phyloP scores from a whole-genome alignment of 2,888 invertebrate genomes.

The Dascillus cervinus region DNA sequence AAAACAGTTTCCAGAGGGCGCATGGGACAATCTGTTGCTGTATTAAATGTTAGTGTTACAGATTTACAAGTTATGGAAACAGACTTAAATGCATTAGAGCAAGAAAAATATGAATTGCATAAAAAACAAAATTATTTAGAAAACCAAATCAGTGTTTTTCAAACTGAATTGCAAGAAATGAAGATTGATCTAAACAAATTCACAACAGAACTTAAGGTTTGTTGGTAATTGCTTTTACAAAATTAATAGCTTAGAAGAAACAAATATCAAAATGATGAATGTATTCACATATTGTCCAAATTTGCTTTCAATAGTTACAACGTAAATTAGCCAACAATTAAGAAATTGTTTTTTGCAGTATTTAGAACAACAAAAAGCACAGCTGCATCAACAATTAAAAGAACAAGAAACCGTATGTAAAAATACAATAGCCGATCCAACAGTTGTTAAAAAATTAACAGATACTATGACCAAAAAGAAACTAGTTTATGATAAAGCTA shows the following conservation, averaged over 20 bases:
- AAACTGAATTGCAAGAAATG: conserved; percentile 43
- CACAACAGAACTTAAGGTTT: conserved; percentile 43
- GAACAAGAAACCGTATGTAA: conserved; percentile 63
- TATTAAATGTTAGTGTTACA: conserved; percentile 33
- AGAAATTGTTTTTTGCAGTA: too few species aligned
- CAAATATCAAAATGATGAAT: too few species aligned
- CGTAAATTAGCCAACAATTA: too few species aligned
- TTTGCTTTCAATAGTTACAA: too few species aligned
- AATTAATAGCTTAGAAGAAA: too few species aligned
- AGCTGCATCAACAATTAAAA: conserved; percentile 64
- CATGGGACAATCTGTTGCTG: conserved; percentile 66
- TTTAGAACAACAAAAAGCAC: too few species aligned
- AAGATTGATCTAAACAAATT: conserved; percentile 42
- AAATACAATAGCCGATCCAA: conserved; percentile 59
- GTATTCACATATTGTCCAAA: too few species aligned
- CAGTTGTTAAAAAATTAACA: conserved; percentile 54
- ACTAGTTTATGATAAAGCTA: conserved; percentile 48
- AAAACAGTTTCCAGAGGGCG: conserved; percentile 62
- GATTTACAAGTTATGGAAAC: conserved; percentile 52
- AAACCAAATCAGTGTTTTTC: conserved; percentile 47
- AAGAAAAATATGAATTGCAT: conserved; percentile 42
- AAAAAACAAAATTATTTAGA: conserved; percentile 50
- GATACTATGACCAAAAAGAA: conserved; percentile 46
- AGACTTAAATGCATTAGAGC: conserved; percentile 39
- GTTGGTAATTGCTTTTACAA: too few species aligned